These are phyloP conservation scores for Pelodiscus sinensis DNA, from an alignment of 2,113 vertebrate species.

Conservation along the genomic window DNA sequence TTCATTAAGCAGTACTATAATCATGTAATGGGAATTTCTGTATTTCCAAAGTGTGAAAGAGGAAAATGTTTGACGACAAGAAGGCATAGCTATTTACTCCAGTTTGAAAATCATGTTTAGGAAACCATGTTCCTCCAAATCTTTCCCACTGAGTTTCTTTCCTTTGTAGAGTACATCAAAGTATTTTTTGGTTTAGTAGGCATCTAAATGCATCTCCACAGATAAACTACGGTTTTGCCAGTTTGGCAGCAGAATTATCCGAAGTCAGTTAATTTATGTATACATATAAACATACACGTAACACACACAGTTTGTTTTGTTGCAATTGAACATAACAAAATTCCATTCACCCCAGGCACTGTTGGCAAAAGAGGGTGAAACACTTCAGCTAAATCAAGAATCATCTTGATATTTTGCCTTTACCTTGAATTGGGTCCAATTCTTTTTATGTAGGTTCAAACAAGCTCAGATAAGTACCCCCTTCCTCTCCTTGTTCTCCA, in stretches of 20 bases:
- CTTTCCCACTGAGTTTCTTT: not conserved
- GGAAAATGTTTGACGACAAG: constrained; percentile 30
- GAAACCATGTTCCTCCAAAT: constrained; percentile 20
- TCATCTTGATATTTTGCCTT: not conserved
- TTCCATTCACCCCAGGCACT: not conserved
- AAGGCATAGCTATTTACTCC: constrained; percentile 7
- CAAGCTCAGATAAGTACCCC: not conserved
- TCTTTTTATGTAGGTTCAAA: constrained; percentile 7
- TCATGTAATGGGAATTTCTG: not conserved
- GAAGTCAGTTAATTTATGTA: not conserved
- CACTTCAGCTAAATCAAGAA: not conserved
- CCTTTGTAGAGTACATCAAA: constrained; percentile 30
- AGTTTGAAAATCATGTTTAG: not conserved
- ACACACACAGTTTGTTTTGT: not conserved
- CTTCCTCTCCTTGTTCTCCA: not conserved
- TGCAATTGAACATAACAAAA: not conserved
- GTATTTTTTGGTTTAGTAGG: not conserved
- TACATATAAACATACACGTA: not conserved
- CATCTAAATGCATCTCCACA: not conserved
- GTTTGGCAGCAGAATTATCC: not conserved
- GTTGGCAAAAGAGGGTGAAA: not conserved
- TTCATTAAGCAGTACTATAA: constrained; percentile 25
- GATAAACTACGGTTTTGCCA: not conserved
- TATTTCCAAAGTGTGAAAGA: not conserved
- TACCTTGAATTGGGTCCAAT: not conserved